Base-by-base conservation (phyloP, 2,888 invertebrate genomes). In the Pelosia muscerda region DNA sequence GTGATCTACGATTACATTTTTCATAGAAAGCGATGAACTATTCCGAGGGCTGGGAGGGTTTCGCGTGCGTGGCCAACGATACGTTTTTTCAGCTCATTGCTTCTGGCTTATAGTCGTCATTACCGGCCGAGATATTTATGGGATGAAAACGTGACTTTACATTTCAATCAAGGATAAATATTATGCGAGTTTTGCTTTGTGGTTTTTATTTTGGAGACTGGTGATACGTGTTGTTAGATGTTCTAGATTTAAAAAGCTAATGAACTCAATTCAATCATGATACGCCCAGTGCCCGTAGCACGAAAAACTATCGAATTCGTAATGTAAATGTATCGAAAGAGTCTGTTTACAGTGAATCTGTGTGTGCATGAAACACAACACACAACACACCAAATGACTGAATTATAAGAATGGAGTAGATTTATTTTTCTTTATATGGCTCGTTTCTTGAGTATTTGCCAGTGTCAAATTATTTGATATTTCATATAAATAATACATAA, bases 1-100 rank as follows among this genome's bases (percentile, higher is more conserved):
- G 84, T 90, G 89, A 90, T 86, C 75, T 85, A 89, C 87, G 85
- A 84, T 86, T 84, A 88, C 88, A 91, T 90, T 88, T 91, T 88
- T 91, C 89, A 88, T 84, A 81, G 82, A 76, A 82, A 81, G 83
- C 85, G 85, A 86, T 84, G 83, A 82, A 88, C 63, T 49, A 60
- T 63, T 63, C 54, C 38, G 25, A 66, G 63, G 58, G 31, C 42
- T n/a, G 56, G 59, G 65, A 66, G 75, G 71, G 68, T 81, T 83
- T 82, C 82, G 87, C 84, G 85, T 85, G 86, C 86, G 88, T 88
- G 83, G 86, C 82, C 84, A 83, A 74, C 87, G 82, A 88, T 88
- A 88, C 86, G 88, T 88, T 91, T 92, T 91, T 89, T 87, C 92
- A 86, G 87, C 88, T 91, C 92, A 93, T 92, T 92, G 91, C 92